Evolutionary conservation across 1,140 invertebrate species (phyloP).

Genomic region (Marisa cornuarietis): DNA sequence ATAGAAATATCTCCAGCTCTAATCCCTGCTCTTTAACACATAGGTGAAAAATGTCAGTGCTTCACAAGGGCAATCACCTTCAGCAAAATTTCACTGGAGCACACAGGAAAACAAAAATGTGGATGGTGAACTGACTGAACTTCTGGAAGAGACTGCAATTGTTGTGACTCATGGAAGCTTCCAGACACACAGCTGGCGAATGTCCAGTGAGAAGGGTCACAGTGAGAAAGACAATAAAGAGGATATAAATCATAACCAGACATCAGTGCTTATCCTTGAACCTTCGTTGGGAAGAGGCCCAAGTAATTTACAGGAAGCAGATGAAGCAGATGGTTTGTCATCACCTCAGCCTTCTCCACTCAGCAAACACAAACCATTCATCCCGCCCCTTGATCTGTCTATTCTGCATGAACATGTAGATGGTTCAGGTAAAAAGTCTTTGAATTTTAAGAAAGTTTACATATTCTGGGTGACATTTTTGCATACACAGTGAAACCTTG

Average conservation of each 20-base stretch:
- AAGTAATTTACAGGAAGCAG: constrained; percentile 37
- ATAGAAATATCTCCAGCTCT: too few species aligned
- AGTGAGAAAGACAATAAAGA: constrained; percentile 21
- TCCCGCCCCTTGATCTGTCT: constrained; percentile 70
- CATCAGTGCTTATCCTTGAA: constrained; percentile 35
- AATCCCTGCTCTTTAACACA: too few species aligned
- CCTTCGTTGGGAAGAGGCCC: constrained; percentile 34
- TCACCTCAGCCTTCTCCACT: constrained; percentile 51
- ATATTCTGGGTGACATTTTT: too few species aligned
- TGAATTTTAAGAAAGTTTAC: not conserved
- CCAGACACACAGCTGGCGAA: constrained; percentile 12
- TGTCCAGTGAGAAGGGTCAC: constrained; percentile 10
- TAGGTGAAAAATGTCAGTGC: constrained; percentile 59
- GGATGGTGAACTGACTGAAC: constrained; percentile 28
- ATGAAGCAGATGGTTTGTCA: constrained; percentile 18
- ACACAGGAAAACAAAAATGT: constrained; percentile 27
- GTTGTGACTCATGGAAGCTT: constrained; percentile 24
- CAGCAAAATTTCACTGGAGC: constrained; percentile 40
- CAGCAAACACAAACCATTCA: constrained; percentile 53
- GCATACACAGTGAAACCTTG: too few species aligned
- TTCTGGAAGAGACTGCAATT: constrained; percentile 27
- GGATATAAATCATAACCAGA: constrained; percentile 24
- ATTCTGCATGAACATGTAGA: constrained; percentile 72
- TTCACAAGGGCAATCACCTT: constrained; percentile 52
- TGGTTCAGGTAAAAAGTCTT: constrained; percentile 59